Percentiles rank a stretch among this genome's conserved stretches.
Conservation (phyloP, 2,113 vertebrate genomes). For the Nothocercus julius region DNA sequence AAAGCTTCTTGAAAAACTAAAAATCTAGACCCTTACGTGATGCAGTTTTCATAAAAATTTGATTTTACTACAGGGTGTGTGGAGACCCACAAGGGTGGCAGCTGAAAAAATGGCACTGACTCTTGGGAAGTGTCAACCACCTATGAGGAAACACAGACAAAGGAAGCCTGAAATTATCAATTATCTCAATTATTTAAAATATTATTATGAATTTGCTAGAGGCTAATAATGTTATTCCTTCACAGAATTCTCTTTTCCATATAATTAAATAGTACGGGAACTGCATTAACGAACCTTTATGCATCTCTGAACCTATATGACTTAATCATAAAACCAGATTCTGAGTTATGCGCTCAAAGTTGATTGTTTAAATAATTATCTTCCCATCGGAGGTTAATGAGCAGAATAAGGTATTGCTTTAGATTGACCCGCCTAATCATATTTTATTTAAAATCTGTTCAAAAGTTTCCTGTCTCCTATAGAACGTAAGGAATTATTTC, state of each 20-base stretch:
- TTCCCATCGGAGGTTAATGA: slow-evolving; percentile 23
- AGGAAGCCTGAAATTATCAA: background rate
- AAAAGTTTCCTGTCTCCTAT: slow-evolving; percentile 46
- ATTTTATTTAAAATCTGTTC: slow-evolving; percentile 48
- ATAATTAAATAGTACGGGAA: background rate
- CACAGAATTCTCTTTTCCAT: background rate
- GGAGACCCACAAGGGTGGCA: background rate
- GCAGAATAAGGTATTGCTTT: slow-evolving; percentile 51
- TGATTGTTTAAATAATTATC: slow-evolving; percentile 44
- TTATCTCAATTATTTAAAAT: background rate
- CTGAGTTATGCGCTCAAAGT: slow-evolving; percentile 33
- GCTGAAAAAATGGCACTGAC: background rate
- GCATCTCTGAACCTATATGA: background rate
- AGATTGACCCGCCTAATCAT: slow-evolving; percentile 70
- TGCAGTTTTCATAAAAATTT: background rate
- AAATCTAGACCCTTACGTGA: background rate
- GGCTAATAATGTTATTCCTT: background rate
- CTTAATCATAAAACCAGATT: slow-evolving; percentile 37
- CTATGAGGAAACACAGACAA: background rate
- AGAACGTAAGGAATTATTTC: slow-evolving; percentile 36
- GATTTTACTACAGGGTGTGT: too few relatives aligned
- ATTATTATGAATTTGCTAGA: background rate
- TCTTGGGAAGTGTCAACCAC: background rate
- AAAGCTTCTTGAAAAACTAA: background rate
- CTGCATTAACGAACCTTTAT: slow-evolving; percentile 1